A percentile compares a stretch with the other conserved stretches of the same genome.
These are phyloP conservation scores for Margaritifera margaritifera DNA, from an alignment of 2,888 invertebrate genomes.

Conservation along the genomic window DNA sequence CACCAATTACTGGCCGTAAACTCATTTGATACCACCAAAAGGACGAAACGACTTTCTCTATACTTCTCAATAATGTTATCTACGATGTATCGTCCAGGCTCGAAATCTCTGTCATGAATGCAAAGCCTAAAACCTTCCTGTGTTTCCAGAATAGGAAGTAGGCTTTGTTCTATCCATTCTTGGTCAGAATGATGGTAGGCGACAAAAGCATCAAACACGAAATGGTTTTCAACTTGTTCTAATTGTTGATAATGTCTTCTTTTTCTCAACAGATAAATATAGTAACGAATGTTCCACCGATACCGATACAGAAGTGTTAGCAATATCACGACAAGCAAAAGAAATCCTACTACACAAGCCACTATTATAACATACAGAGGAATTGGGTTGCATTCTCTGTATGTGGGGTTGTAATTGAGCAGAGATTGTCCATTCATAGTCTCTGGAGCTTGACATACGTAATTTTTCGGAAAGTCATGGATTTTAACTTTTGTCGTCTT, in stretches of 20 bases:
- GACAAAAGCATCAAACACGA: slow-evolving; percentile 80
- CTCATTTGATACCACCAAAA: slow-evolving; percentile 79
- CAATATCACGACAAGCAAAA: slow-evolving; percentile 8
- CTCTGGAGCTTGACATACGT: background rate
- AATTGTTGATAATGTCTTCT: slow-evolving; percentile 8
- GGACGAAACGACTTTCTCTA: slow-evolving; percentile 79
- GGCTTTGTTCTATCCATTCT: slow-evolving; percentile 79
- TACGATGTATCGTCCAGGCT: slow-evolving; percentile 80
- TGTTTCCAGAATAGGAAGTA: slow-evolving; percentile 79
- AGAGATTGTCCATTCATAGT: background rate
- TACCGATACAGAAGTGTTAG: slow-evolving; percentile 73
- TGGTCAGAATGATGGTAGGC: slow-evolving; percentile 81
- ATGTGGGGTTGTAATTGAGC: no score
- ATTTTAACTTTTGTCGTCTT: background rate
- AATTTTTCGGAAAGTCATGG: no score
- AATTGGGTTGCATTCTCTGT: no score
- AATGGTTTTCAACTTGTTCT: slow-evolving; percentile 19
- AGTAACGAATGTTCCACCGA: slow-evolving; percentile 77
- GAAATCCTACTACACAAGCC: background rate
- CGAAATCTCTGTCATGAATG: slow-evolving; percentile 82
- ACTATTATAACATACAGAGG: no score
- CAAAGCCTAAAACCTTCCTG: slow-evolving; percentile 75
- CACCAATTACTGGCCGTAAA: slow-evolving; percentile 83
- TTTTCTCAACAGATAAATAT: slow-evolving; percentile 60
- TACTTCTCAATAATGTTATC: slow-evolving; percentile 83